Conservation (phyloP, 2,113 vertebrate species). For the Polypterus senegalus region DNA sequence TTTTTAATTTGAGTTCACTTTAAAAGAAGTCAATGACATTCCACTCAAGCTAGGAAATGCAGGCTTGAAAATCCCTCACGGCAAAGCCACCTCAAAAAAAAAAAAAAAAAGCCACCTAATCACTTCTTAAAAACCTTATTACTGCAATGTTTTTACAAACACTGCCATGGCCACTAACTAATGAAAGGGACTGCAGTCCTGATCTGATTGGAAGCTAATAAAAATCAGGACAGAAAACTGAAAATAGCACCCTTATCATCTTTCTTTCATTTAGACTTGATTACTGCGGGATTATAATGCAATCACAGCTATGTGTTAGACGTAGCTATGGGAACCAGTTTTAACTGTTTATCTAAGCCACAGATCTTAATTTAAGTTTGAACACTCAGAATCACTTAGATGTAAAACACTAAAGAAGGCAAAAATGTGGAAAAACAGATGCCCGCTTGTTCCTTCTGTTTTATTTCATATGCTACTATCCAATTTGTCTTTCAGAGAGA, state of each 20-base stretch:
- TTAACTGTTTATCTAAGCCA: constrained; percentile 98
- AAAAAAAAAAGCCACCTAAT: constrained; percentile 24
- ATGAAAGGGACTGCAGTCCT: constrained; percentile 74
- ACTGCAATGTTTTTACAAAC: constrained; percentile 85
- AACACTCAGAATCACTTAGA: constrained; percentile 99
- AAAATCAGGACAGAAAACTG: constrained; percentile 86
- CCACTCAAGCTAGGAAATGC: constrained; percentile 16
- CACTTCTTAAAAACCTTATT: constrained; percentile 66
- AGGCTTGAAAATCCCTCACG: constrained; percentile 37
- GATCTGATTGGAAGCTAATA: constrained; percentile 98
- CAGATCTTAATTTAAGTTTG: constrained; percentile 99
- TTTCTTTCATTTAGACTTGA: constrained; percentile 99
- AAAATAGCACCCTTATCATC: constrained; percentile 99
- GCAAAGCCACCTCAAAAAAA: constrained; percentile 63
- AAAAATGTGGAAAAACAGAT: constrained; percentile 84
- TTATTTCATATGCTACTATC: constrained; percentile 89
- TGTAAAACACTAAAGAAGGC: constrained; percentile 94
- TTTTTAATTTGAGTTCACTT: constrained; percentile 28
- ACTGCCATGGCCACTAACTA: constrained; percentile 58
- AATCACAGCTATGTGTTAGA: constrained; percentile 98
- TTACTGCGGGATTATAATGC: constrained; percentile 99
- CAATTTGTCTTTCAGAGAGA: constrained; percentile 93
- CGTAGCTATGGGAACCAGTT: constrained; percentile 99
- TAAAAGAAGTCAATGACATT: constrained; percentile 20
- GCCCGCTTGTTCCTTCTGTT: constrained; percentile 87